Conservation (phyloP, 2,113 vertebrate genomes). For the Mionectes macconnelli region DNA sequence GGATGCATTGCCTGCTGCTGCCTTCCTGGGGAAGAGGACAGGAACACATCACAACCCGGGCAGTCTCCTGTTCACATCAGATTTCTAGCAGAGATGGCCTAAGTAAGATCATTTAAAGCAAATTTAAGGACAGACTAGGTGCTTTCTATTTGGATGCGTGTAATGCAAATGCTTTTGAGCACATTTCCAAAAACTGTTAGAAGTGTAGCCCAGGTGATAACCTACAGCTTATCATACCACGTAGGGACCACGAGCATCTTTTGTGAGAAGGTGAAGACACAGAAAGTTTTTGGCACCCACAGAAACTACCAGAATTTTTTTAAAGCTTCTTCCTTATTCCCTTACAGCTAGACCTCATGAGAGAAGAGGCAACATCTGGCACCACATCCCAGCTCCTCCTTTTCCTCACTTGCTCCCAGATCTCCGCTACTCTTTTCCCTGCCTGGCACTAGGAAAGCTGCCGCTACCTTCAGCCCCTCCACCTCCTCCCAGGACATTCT, state of each 20-base stretch:
- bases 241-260: fast-evolving
- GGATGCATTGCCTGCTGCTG: neutral
- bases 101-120: neutral
- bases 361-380: neutral
- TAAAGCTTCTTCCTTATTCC: neutral
- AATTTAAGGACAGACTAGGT: neutral
- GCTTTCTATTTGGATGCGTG: neutral
- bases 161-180: neutral
- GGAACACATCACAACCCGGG: neutral
- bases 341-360: neutral
- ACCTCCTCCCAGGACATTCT: neutral
- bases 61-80: neutral
- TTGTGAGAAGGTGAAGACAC: neutral
- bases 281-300: neutral
- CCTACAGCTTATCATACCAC: neutral
- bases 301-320: neutral
- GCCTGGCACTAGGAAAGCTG: neutral
- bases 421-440: neutral
- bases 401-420: neutral
- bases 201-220: neutral
- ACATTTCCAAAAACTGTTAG: neutral
- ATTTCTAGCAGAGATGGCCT: neutral
- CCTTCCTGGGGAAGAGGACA: neutral
- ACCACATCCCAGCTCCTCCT: neutral
- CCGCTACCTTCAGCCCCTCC: neutral